Base-by-base conservation (phyloP, 2,113 vertebrate species). In the Sturnira hondurensis region DNA sequence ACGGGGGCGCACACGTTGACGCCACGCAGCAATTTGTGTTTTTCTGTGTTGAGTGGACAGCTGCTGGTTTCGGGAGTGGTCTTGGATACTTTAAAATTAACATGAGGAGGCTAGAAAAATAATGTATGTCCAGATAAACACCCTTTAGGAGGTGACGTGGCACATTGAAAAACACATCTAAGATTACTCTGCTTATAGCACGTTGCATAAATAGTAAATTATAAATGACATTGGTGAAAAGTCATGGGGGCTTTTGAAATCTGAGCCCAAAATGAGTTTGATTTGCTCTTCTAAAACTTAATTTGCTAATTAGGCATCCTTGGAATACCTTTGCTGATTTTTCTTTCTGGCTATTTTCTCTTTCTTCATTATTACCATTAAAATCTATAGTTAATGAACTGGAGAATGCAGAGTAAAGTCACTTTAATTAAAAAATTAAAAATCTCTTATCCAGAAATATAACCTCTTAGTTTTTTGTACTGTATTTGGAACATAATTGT, bases 221-320 rank as follows among this genome's bases (percentile, higher is more conserved):
- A 93, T 65, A 86, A 87, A 10, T 86, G 15, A 83, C 58, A 61
- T 84, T 65, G 89, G 77, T 58, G 38, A 47, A 80, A 91, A 93
- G 58, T 89, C 73, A 92, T 43, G 5, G 33, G 71, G 47, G 19
- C 47, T 86, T 96, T 91, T 97, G 36, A 94, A 96, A 94, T 83
- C 78, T 58, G 67, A 76, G n/a, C 24, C 89, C 33, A 92, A 56
- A 38, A 24, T 68, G 13, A 41, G 13, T 94, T 94, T 93, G 12
- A 61, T 93, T 91, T 94, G 36, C 19, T 85, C 52, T 91, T 7
- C 12, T 76, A 71, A 52, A 86, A 74, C 58, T 89, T 89, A 24
- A 71, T 71, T 84, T 95, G 61, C 90, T 82, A 86, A 77, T 77
- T 65, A 87, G 56, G 15, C 28, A 76, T 78, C 91, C 92, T 76